Evolutionary conservation across 2,113 vertebrate species (phyloP).

Genomic region (Tragelaphus imberbis): DNA sequence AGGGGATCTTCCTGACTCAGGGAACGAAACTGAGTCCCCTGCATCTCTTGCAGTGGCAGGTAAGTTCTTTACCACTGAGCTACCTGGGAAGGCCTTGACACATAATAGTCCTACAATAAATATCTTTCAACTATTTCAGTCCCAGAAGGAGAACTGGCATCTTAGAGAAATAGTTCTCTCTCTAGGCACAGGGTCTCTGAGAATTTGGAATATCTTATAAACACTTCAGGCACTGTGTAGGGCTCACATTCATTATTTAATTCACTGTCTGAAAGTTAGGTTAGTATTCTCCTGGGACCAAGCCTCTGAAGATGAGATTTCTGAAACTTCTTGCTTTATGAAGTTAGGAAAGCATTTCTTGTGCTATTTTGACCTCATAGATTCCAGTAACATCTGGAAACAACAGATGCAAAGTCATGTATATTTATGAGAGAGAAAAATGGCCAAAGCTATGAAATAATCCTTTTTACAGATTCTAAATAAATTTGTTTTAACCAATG

Average conservation of each 20-base stretch:
- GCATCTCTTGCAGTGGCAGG: not conserved
- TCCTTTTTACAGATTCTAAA: not conserved
- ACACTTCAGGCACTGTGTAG: not conserved
- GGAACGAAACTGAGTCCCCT: not conserved
- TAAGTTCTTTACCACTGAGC: not conserved
- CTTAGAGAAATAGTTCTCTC: not conserved
- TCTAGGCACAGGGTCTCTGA: not conserved
- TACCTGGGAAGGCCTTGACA: not conserved
- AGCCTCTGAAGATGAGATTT: not conserved
- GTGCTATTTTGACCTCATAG: constrained; percentile 33
- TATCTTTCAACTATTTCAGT: not conserved
- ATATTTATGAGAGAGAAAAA: constrained; percentile 26
- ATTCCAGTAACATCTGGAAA: constrained; percentile 27
- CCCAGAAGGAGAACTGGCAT: not conserved
- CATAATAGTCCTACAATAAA: not conserved
- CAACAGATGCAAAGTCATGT: constrained; percentile 34
- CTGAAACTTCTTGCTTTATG: constrained; percentile 17
- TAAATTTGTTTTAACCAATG: constrained; percentile 21
- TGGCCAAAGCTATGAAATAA: constrained; percentile 16
- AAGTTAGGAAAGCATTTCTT: constrained; percentile 37
- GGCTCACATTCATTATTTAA: not conserved
- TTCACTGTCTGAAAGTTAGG: constrained; percentile 23
- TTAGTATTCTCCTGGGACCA: not conserved
- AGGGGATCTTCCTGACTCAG: not conserved
- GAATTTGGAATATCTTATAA: not conserved